These are phyloP conservation scores for Chaetogeoica ovagalla DNA, from an alignment of 2,888 invertebrate genomes.

Conservation along the genomic window DNA sequence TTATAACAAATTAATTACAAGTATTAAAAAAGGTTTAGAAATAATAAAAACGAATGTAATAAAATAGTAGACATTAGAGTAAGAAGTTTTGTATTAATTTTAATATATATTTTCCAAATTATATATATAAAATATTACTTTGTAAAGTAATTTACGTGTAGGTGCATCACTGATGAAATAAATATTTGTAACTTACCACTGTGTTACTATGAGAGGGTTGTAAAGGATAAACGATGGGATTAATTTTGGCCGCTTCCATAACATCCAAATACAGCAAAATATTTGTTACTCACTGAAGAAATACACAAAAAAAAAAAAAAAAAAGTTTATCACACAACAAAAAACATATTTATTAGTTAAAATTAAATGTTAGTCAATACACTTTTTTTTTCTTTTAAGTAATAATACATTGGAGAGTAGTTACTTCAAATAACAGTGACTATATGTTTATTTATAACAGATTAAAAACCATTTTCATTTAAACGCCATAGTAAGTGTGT, in stretches of 20 bases:
- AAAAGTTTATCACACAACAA: slow-evolving; percentile 44
- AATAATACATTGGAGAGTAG: slow-evolving; percentile 26
- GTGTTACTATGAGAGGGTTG: slow-evolving; percentile 20
- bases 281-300: slow-evolving; percentile 51
- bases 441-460: slow-evolving; percentile 49
- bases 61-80: no score
- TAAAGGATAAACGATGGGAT: slow-evolving; percentile 33
- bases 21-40: no score
- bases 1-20: no score
- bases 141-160: neutral
- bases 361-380: slow-evolving; percentile 23
- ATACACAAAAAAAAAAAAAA: slow-evolving; percentile 42
- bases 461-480: slow-evolving; percentile 44
- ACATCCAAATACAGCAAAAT: slow-evolving; percentile 48
- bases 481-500: slow-evolving; percentile 35
- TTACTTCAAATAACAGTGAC: slow-evolving; percentile 30
- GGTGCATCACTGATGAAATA: neutral
- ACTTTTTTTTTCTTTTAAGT: slow-evolving; percentile 1
- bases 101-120: no score
- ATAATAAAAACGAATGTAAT: no score
- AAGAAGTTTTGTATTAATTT: no score
- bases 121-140: no score
- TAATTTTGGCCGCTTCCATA: slow-evolving; percentile 48
- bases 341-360: slow-evolving; percentile 24
- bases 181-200: slow-evolving; percentile 39